These are phyloP conservation scores for Molanna angustata DNA, from an alignment of 2,888 invertebrate species.

Conservation along the genomic window DNA sequence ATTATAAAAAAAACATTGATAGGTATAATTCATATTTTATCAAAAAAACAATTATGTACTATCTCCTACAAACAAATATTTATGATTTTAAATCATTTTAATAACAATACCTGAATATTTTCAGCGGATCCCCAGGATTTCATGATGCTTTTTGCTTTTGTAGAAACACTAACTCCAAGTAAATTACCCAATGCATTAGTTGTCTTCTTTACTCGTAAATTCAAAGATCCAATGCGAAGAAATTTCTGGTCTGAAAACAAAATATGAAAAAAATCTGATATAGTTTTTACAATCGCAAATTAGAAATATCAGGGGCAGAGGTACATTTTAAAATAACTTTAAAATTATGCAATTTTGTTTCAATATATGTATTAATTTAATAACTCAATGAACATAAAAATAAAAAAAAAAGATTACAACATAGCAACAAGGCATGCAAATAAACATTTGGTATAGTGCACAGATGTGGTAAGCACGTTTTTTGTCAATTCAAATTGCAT, in stretches of 20 bases:
- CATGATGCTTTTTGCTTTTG: slow-evolving; percentile 47
- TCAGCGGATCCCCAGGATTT: slow-evolving; percentile 90
- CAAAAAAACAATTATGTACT: background rate
- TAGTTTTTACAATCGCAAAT: too few species aligned
- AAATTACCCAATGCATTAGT: slow-evolving; percentile 91
- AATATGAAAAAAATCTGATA: slow-evolving; percentile 1
- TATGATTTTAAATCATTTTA: background rate
- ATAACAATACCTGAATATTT: slow-evolving; percentile 66
- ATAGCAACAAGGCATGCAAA: too few species aligned
- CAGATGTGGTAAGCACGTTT: too few species aligned
- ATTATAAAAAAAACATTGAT: too few species aligned
- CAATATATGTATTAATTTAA: too few species aligned
- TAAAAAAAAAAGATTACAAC: too few species aligned
- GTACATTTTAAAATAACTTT: too few species aligned
- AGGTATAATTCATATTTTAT: background rate
- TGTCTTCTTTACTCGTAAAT: slow-evolving; percentile 88
- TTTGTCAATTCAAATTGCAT: too few species aligned
- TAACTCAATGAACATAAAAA: too few species aligned
- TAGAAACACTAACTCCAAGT: slow-evolving; percentile 70
- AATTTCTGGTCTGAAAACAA: slow-evolving; percentile 70
- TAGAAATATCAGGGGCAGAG: too few species aligned
- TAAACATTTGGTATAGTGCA: too few species aligned
- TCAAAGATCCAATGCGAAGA: slow-evolving; percentile 87
- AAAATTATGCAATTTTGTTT: too few species aligned
- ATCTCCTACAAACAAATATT: background rate